These are phyloP conservation scores for Hofmannophila pseudospretella DNA, from an alignment of 2,888 invertebrate species.

Conservation along the genomic window DNA sequence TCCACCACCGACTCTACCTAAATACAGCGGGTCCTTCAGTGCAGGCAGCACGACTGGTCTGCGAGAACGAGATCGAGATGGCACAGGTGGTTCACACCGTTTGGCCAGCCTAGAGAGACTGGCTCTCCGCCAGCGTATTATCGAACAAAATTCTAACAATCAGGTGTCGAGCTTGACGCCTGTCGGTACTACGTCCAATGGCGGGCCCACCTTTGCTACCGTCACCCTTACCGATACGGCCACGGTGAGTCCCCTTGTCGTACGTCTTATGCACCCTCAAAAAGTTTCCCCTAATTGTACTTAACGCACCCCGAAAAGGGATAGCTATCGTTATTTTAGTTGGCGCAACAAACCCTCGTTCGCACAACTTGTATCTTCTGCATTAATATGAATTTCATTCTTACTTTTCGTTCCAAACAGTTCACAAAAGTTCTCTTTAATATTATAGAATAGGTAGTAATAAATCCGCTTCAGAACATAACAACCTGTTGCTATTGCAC, in stretches of 20 bases:
- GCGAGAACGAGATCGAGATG: constrained; percentile 81
- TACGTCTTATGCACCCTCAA: constrained; percentile 65
- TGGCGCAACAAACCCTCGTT: constrained; percentile 27
- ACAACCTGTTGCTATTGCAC: too few species aligned
- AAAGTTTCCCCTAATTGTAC: constrained; percentile 61
- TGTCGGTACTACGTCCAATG: constrained; percentile 50
- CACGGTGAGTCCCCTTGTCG: constrained; percentile 74
- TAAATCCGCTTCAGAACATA: too few species aligned
- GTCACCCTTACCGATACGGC: constrained; percentile 74
- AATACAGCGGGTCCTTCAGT: constrained; percentile 87
- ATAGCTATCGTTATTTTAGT: constrained; percentile 57
- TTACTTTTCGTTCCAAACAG: too few species aligned
- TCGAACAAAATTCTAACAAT: constrained; percentile 81
- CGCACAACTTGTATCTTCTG: background rate
- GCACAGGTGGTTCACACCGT: constrained; percentile 85
- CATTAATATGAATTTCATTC: too few species aligned
- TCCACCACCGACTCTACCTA: constrained; percentile 87
- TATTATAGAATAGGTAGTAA: too few species aligned
- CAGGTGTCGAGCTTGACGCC: constrained; percentile 49
- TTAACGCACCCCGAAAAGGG: constrained; percentile 63
- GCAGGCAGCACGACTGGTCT: constrained; percentile 82
- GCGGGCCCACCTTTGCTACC: constrained; percentile 65
- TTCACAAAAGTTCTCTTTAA: too few species aligned
- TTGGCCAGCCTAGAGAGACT: constrained; percentile 89
- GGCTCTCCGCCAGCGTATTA: constrained; percentile 88